Conservation (phyloP, 2,888 invertebrate genomes). For the Nymphalis polychloros region DNA sequence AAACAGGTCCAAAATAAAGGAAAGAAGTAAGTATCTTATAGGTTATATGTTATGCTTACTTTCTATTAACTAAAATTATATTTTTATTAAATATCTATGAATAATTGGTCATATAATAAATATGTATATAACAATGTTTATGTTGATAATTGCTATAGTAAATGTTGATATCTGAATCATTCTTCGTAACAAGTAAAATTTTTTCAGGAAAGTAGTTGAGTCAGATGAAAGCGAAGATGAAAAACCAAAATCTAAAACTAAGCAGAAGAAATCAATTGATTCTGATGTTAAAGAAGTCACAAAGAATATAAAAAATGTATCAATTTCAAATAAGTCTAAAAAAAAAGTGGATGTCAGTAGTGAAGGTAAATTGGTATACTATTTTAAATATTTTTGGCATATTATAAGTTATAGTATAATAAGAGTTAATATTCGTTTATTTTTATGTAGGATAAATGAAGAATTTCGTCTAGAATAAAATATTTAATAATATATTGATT, state of each 20-base stretch:
- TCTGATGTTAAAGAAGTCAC: constrained; percentile 78
- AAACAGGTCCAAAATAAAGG: constrained; percentile 67
- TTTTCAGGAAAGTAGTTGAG: constrained; percentile 61
- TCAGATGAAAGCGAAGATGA: constrained; percentile 77
- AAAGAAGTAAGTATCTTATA: constrained; percentile 73
- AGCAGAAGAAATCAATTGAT: constrained; percentile 76
- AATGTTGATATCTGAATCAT: background rate
- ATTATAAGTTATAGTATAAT: too few relatives aligned
- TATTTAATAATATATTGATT: too few relatives aligned
- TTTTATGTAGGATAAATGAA: too few relatives aligned
- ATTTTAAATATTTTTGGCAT: too few relatives aligned
- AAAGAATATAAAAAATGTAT: constrained; percentile 82
- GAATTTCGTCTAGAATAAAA: too few relatives aligned
- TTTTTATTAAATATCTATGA: background rate
- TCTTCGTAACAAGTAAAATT: background rate
- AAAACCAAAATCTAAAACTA: constrained; percentile 70
- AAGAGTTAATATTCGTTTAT: too few relatives aligned
- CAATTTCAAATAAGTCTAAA: constrained; percentile 80
- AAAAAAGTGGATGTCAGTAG: constrained; percentile 63
- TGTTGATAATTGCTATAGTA: background rate
- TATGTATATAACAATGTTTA: background rate
- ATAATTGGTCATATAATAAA: background rate
- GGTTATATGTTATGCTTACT: constrained; percentile 54
- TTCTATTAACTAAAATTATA: constrained; percentile 2
- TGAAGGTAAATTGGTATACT: constrained; percentile 54